A percentile compares a stretch with the other conserved stretches of the same genome.
Conservation (phyloP, 2,797 vertebrate species). For the Gobio occitaniae region DNA sequence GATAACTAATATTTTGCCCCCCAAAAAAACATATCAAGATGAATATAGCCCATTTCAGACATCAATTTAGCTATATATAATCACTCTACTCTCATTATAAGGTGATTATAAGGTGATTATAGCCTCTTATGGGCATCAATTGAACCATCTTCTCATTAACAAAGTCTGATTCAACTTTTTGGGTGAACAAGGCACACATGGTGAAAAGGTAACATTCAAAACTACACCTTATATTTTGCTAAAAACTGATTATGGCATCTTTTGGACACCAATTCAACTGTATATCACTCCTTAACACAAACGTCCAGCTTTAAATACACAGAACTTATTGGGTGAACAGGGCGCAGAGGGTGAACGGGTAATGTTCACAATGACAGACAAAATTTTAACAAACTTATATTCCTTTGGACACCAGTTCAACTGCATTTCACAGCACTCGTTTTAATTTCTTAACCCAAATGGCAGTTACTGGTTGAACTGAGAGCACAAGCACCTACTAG, state of each 20-base stretch:
- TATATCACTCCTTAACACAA: not conserved
- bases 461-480: not conserved
- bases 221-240: not conserved
- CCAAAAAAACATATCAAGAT: no score
- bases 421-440: not conserved
- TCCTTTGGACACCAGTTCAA: not conserved
- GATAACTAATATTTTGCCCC: no score
- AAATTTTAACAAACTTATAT: not conserved
- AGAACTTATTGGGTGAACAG: not conserved
- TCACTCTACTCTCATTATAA: no score
- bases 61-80: no score
- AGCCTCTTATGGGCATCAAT: not conserved
- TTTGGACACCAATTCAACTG: not conserved
- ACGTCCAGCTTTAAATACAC: not conserved
- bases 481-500: not conserved
- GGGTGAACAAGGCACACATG: not conserved
- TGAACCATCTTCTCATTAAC: not conserved
- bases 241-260: not conserved
- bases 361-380: not conserved
- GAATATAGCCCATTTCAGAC: no score
- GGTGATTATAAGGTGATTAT: no score
- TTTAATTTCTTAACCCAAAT: not conserved
- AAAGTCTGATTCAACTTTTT: not conserved
- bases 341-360: constrained; percentile 19
- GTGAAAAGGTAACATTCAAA: constrained; percentile 13